Evolutionary conservation across 1,140 invertebrate species (phyloP).

Genomic region (Tigriopus japonicus): DNA sequence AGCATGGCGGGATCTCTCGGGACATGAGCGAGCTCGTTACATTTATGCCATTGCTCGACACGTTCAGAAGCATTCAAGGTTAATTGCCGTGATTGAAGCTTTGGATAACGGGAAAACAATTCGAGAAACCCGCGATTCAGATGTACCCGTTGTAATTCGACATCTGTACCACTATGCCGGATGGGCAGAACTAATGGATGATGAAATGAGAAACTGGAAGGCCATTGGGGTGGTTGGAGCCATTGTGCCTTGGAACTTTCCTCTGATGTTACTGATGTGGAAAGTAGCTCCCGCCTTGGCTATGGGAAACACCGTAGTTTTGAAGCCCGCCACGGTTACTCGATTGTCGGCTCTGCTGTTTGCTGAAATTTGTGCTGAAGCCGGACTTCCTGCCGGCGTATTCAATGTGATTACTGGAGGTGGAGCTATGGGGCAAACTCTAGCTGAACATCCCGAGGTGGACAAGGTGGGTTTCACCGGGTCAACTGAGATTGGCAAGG

Average conservation of each 20-base stretch:
- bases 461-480: constrained; percentile 27
- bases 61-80: constrained; percentile 29
- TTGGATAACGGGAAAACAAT: constrained; percentile 28
- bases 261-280: constrained; percentile 38
- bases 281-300: constrained; percentile 36
- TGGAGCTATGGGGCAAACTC: constrained; percentile 28
- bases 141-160: constrained; percentile 26
- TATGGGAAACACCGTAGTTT: constrained; percentile 21
- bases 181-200: constrained; percentile 29
- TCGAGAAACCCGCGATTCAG: constrained; percentile 26
- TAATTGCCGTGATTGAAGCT: constrained; percentile 28
- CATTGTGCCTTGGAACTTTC: constrained; percentile 37
- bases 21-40: constrained; percentile 27
- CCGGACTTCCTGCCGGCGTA: constrained; percentile 21
- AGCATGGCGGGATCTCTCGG: constrained; percentile 25
- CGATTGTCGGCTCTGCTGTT: constrained; percentile 18
- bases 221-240: constrained; percentile 27
- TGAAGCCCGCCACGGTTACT: constrained; percentile 20
- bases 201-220: constrained; percentile 27
- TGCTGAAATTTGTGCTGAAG: constrained; percentile 15
- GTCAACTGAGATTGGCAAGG: constrained; percentile 24
- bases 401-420: constrained; percentile 28
- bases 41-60: constrained; percentile 33
- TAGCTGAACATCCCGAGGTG: constrained; percentile 28
- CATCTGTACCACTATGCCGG: constrained; percentile 32